Percentiles rank a stretch among this genome's conserved stretches.
phyloP scores from a whole-genome alignment of 2,797 vertebrate species.

The Xiphorhynchus erythropygius region DNA sequence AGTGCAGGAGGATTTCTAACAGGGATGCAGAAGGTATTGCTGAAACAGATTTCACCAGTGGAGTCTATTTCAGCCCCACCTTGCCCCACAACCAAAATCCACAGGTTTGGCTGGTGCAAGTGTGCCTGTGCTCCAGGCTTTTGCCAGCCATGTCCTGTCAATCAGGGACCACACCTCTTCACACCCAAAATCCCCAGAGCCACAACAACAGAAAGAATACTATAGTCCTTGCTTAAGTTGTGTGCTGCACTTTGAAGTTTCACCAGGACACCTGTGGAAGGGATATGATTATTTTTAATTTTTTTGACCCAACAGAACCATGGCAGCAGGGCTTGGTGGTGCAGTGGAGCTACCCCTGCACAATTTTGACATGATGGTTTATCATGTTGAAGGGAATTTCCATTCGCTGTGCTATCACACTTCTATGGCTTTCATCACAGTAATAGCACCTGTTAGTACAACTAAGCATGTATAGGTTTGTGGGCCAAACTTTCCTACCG shows the following conservation, averaged over 20 bases:
- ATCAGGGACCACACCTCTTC: constrained; percentile 7
- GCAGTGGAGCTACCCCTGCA: background rate
- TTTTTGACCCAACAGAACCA: background rate
- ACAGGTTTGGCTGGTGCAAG: constrained; percentile 27
- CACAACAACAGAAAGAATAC: background rate
- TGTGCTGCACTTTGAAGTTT: background rate
- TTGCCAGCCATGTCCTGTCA: background rate
- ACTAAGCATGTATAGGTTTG: background rate
- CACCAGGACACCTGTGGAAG: background rate
- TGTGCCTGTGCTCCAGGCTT: background rate
- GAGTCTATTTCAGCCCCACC: constrained; percentile 25
- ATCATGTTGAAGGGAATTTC: background rate
- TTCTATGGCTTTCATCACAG: background rate
- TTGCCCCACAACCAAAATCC: constrained; percentile 24
- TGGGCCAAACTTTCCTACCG: background rate
- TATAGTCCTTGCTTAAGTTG: background rate
- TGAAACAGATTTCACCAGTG: constrained; percentile 18
- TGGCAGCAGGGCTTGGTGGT: background rate
- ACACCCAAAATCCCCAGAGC: constrained; percentile 29
- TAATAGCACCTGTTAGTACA: background rate
- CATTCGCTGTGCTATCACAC: background rate
- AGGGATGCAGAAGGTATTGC: background rate
- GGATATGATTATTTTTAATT: background rate
- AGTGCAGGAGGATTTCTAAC: background rate
- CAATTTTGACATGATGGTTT: background rate